These are phyloP conservation scores for Elysia crispata DNA, from an alignment of 2,888 invertebrate genomes.

Conservation along the genomic window DNA sequence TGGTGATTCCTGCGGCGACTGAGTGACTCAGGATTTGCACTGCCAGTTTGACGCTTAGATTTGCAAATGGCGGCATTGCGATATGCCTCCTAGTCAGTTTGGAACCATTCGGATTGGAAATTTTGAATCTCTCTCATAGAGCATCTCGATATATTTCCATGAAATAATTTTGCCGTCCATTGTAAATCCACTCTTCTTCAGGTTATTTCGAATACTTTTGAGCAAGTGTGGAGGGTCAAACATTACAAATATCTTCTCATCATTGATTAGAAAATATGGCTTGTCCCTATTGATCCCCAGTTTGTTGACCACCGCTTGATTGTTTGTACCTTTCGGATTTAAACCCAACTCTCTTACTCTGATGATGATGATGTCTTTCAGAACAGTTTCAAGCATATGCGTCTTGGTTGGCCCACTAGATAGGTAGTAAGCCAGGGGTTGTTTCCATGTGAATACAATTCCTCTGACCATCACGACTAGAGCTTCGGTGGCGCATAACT, in stretches of 20 bases:
- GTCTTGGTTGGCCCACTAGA: too few species aligned
- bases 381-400: too few species aligned
- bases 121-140: background rate
- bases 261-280: conserved; percentile 9
- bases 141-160: background rate
- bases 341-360: background rate
- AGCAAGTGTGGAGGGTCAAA: background rate
- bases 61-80: background rate
- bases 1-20: conserved; percentile 3
- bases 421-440: too few species aligned
- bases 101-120: conserved; percentile 21
- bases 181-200: conserved; percentile 14
- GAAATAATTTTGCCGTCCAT: background rate
- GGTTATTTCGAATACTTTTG: conserved; percentile 2
- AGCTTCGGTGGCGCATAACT: background rate
- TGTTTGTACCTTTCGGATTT: background rate
- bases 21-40: conserved; percentile 24
- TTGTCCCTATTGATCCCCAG: too few species aligned
- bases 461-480: too few species aligned
- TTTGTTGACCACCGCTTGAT: background rate
- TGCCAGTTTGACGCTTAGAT: background rate
- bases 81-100: conserved; percentile 5
- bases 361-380: background rate
- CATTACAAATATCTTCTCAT: background rate
- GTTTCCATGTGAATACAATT: too few species aligned